Conservation (phyloP, 2,797 vertebrate species). For the Sebastes diploproa region DNA sequence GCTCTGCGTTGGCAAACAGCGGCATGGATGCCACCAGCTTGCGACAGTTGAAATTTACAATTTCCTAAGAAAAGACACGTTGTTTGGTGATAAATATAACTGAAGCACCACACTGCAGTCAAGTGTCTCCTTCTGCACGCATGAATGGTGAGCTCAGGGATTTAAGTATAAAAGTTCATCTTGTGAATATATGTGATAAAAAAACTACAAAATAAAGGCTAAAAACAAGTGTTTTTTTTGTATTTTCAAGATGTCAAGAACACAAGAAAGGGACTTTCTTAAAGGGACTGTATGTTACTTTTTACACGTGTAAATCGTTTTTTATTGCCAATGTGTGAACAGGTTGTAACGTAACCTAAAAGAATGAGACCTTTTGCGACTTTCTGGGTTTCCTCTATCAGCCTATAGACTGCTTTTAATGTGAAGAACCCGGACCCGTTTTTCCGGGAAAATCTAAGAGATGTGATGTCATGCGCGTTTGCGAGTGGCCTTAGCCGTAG, state of each 20-base stretch:
- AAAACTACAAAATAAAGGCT: background rate
- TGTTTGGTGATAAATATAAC: background rate
- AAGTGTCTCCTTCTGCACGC: background rate
- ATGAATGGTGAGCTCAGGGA: background rate
- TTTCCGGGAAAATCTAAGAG: too few relatives aligned
- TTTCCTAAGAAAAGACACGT: constrained; percentile 82
- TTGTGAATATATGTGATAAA: background rate
- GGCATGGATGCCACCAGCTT: constrained; percentile 96
- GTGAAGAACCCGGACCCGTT: too few relatives aligned
- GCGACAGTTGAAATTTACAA: constrained; percentile 95
- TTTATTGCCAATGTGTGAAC: too few relatives aligned
- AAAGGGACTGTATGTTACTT: too few relatives aligned
- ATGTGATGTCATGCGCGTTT: too few relatives aligned
- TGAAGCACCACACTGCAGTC: background rate
- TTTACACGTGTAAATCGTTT: too few relatives aligned
- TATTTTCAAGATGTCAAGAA: background rate
- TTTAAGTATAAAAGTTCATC: background rate
- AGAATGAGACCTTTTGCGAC: too few relatives aligned
- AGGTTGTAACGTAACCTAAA: too few relatives aligned
- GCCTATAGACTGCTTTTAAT: too few relatives aligned
- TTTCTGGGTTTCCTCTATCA: too few relatives aligned
- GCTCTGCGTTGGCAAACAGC: constrained; percentile 93
- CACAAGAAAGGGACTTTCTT: too few relatives aligned
- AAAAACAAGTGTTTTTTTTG: background rate
- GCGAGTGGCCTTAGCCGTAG: too few relatives aligned